These are phyloP conservation scores for Hydraecia micacea DNA, from an alignment of 2,888 invertebrate genomes.

Conservation along the genomic window DNA sequence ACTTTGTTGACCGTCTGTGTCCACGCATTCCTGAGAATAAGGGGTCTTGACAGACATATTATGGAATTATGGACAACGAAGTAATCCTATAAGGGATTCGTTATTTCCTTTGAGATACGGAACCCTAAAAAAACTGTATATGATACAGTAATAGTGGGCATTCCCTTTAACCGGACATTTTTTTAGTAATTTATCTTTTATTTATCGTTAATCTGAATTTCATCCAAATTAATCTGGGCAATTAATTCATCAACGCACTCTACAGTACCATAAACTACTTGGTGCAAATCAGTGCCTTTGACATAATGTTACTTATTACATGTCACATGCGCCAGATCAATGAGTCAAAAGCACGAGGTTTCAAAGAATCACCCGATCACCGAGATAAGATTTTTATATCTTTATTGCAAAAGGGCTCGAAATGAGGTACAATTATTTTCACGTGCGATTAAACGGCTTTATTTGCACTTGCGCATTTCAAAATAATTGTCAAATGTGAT, in stretches of 20 bases:
- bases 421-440: too few relatives aligned
- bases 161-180: not conserved
- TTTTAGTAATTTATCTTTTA: not conserved
- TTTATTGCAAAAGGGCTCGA: too few relatives aligned
- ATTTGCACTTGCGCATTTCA: too few relatives aligned
- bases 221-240: not conserved
- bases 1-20: too few relatives aligned
- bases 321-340: not conserved
- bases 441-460: too few relatives aligned
- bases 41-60: not conserved
- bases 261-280: not conserved
- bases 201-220: not conserved
- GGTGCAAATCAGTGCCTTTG: not conserved
- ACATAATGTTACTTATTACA: not conserved
- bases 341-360: not conserved
- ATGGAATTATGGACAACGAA: not conserved
- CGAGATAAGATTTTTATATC: too few relatives aligned
- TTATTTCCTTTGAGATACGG: not conserved
- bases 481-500: too few relatives aligned
- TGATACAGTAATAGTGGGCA: not conserved
- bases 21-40: not conserved
- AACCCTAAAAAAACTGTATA: not conserved
- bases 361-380: too few relatives aligned
- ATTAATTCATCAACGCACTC: not conserved
- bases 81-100: not conserved